These are phyloP conservation scores for Tor tambroides DNA, from an alignment of 2,113 vertebrate species.

Conservation along the genomic window DNA sequence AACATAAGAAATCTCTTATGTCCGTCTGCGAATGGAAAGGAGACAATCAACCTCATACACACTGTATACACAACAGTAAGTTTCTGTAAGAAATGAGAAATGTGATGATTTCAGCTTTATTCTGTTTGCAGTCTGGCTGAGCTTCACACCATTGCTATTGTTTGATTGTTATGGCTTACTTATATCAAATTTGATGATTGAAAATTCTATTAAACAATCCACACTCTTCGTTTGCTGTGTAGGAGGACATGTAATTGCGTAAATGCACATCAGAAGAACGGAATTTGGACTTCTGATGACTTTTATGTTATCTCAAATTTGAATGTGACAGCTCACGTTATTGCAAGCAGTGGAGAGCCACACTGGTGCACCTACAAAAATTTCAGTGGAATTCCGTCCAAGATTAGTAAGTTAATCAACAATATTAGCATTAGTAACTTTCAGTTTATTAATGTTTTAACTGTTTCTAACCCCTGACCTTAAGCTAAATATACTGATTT, in stretches of 20 bases:
- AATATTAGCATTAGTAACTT: background rate
- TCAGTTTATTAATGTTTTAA: background rate
- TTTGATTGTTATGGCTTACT: background rate
- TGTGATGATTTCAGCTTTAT: background rate
- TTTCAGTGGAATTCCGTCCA: conserved; percentile 57
- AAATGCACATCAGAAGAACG: background rate
- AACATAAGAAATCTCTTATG: fast-evolving
- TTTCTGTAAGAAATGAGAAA: background rate
- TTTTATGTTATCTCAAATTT: fast-evolving
- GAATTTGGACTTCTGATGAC: fast-evolving
- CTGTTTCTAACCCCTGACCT: background rate
- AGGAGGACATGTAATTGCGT: background rate
- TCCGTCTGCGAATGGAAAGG: conserved; percentile 64
- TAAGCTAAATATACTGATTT: background rate
- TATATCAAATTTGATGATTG: too few relatives aligned
- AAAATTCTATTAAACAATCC: background rate
- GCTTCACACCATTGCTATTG: background rate
- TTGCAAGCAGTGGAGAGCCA: conserved; percentile 49
- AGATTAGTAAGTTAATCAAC: conserved; percentile 59
- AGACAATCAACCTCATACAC: conserved; percentile 40
- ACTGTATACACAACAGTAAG: conserved; percentile 60
- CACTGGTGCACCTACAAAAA: conserved; percentile 61
- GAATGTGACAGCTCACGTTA: conserved; percentile 53
- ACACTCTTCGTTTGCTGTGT: background rate
- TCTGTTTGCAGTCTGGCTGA: background rate